Evolutionary conservation across 2,888 invertebrate genomes (phyloP).

Genomic region (Papilio elwesi): DNA sequence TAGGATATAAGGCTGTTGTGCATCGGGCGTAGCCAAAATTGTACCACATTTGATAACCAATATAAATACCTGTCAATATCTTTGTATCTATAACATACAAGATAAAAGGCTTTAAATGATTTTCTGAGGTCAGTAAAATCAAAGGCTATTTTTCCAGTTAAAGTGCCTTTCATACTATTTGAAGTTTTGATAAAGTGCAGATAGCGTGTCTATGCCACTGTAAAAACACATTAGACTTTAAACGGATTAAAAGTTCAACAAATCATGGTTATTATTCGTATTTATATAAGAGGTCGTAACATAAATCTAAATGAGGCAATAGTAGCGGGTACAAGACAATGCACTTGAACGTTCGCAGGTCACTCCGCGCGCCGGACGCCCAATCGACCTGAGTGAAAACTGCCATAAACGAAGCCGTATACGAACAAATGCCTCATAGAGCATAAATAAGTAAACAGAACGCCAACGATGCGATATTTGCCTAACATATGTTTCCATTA

Average conservation of each 20-base stretch:
- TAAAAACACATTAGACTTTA: not conserved
- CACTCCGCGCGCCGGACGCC: slow-evolving; percentile 63
- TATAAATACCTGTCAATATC: no score
- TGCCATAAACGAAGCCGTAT: slow-evolving; percentile 74
- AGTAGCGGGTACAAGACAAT: slow-evolving; percentile 65
- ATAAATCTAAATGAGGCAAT: slow-evolving; percentile 39
- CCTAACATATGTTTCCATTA: not conserved
- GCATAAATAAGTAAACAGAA: slow-evolving; percentile 34
- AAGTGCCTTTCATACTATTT: no score
- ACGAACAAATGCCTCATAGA: slow-evolving; percentile 47
- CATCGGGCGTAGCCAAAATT: no score
- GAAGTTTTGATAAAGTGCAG: not conserved
- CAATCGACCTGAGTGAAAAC: slow-evolving; percentile 82
- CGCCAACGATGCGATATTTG: slow-evolving; percentile 19
- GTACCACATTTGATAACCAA: no score
- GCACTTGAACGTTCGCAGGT: slow-evolving; percentile 63
- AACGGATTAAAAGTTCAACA: not conserved
- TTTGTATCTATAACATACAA: no score
- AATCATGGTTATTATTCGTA: not conserved
- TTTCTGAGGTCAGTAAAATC: no score
- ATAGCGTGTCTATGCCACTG: not conserved
- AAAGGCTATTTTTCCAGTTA: no score
- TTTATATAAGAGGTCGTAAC: slow-evolving; percentile 15
- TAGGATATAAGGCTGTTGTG: no score
- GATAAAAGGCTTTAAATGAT: no score